Conservation (phyloP, 2,888 invertebrate genomes). For the Anoplius nigerrimus region DNA sequence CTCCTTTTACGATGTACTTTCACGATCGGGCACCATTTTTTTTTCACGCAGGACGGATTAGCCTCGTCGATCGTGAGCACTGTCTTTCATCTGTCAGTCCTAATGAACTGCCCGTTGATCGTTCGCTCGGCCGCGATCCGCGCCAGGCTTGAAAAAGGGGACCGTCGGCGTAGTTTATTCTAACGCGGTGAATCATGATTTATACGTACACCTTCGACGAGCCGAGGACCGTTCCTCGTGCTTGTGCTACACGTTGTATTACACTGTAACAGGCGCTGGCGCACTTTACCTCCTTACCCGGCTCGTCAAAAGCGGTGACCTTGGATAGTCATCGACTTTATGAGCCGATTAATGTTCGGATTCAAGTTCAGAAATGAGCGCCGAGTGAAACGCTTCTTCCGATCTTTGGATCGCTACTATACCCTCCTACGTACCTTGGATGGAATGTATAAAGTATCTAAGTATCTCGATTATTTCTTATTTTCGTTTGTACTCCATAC, state of each 20-base stretch:
- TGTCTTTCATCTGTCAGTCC: slow-evolving; percentile 38
- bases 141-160: slow-evolving; percentile 12
- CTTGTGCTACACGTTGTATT: neutral
- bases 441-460: too few relatives aligned
- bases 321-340: slow-evolving; percentile 5
- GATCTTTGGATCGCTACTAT: too few relatives aligned
- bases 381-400: too few relatives aligned
- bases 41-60: slow-evolving; percentile 26
- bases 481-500: too few relatives aligned
- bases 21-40: slow-evolving; percentile 40
- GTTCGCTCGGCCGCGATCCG: slow-evolving; percentile 22
- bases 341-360: slow-evolving; percentile 5
- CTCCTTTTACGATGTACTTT: slow-evolving; percentile 26
- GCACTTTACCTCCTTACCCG: neutral
- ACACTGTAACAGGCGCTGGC: neutral
- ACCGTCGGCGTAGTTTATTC: slow-evolving; percentile 20
- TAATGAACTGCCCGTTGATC: slow-evolving; percentile 25
- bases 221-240: neutral
- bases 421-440: too few relatives aligned
- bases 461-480: too few relatives aligned
- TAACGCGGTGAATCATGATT: slow-evolving; percentile 7
- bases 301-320: neutral
- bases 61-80: slow-evolving; percentile 29
- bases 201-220: neutral
- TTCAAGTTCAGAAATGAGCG: too few relatives aligned